Percentiles rank a stretch among this genome's conserved stretches.
Conservation (phyloP, 2,113 vertebrate species). For the Eptesicus fuscus region DNA sequence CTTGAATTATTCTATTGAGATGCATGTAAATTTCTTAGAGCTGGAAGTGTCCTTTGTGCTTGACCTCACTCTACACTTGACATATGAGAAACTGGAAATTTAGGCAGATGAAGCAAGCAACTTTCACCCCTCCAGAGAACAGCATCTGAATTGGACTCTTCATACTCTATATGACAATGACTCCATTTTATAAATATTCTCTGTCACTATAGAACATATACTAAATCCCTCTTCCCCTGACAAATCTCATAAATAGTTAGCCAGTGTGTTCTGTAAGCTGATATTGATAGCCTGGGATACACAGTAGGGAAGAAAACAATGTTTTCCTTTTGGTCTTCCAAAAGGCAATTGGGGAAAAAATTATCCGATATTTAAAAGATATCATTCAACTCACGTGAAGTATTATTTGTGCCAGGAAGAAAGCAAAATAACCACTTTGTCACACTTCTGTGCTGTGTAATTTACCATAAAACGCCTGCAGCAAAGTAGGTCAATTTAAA, state of each 20-base stretch:
- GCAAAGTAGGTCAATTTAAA: conserved; percentile 10
- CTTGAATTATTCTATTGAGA: not conserved
- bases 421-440: conserved; percentile 26
- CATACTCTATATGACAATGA: not conserved
- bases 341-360: not conserved
- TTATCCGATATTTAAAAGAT: conserved; percentile 10
- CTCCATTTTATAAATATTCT: not conserved
- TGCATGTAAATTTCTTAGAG: not conserved
- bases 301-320: not conserved
- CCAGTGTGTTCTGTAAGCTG: not conserved
- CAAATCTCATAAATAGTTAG: not conserved
- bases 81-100: not conserved
- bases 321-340: not conserved
- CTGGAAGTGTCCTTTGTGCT: not conserved
- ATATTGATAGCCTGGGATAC: not conserved
- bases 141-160: not conserved
- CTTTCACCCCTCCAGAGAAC: not conserved
- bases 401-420: conserved; percentile 38
- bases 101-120: not conserved
- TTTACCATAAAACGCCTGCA: conserved; percentile 4
- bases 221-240: not conserved
- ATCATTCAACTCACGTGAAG: not conserved
- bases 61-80: not conserved
- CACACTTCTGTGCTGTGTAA: not conserved
- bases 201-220: not conserved